These are phyloP conservation scores for Sebastes matsubarae DNA, from an alignment of 2,797 vertebrate genomes.

Conservation along the genomic window DNA sequence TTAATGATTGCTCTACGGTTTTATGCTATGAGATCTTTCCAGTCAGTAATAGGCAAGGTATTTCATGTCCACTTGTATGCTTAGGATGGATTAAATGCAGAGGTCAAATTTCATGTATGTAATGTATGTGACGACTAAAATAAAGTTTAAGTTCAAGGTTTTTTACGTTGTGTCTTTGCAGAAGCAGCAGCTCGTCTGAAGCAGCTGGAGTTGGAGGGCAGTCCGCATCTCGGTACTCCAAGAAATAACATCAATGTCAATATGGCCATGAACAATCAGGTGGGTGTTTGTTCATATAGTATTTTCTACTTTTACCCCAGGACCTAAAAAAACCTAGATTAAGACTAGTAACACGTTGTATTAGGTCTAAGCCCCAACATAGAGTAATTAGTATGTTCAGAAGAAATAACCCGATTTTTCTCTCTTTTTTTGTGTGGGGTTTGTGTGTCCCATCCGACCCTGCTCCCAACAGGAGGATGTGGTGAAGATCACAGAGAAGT, in stretches of 20 bases:
- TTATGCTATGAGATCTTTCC: too few relatives aligned
- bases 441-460: neutral
- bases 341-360: too few relatives aligned
- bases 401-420: accelerated
- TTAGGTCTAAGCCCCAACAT: neutral
- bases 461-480: slow-evolving; percentile 85
- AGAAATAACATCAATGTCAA: slow-evolving; percentile 85
- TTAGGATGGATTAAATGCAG: too few relatives aligned
- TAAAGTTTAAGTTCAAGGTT: too few relatives aligned
- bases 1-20: too few relatives aligned
- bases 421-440: too few relatives aligned
- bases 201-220: slow-evolving; percentile 84
- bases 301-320: neutral
- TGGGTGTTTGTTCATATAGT: slow-evolving; percentile 36
- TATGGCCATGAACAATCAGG: slow-evolving; percentile 90
- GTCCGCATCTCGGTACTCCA: slow-evolving; percentile 24
- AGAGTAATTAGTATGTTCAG: neutral
- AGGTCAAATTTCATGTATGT: too few relatives aligned
- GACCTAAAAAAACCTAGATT: neutral
- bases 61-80: too few relatives aligned
- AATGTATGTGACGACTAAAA: too few relatives aligned
- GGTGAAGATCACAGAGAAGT: slow-evolving; percentile 92
- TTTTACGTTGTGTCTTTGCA: slow-evolving; percentile 23
- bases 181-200: slow-evolving; percentile 87
- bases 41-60: too few relatives aligned